Conservation (phyloP, 2,888 invertebrate species). For the Chouioia cunea region DNA sequence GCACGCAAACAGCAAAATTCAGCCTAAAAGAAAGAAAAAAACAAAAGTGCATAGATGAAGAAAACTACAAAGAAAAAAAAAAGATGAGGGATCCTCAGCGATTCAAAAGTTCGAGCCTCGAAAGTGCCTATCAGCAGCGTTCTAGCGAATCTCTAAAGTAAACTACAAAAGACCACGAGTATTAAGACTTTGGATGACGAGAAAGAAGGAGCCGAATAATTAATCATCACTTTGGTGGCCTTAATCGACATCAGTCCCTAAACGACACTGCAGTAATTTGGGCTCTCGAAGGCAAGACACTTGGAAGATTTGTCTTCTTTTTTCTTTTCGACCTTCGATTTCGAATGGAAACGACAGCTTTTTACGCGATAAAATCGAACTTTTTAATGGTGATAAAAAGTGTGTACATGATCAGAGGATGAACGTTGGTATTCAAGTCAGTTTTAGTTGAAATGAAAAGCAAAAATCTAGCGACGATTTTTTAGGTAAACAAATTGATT, state of each 20-base stretch:
- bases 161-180: constrained; percentile 39
- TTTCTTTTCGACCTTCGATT: no score
- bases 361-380: background rate
- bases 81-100: constrained; percentile 31
- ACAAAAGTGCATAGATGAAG: constrained; percentile 5
- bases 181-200: constrained; percentile 42
- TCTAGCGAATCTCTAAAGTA: constrained; percentile 49
- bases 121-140: constrained; percentile 66
- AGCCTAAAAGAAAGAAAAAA: constrained; percentile 29
- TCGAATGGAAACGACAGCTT: background rate
- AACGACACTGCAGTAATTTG: constrained; percentile 54
- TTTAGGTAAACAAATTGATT: background rate
- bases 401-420: no score
- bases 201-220: constrained; percentile 46
- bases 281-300: constrained; percentile 31
- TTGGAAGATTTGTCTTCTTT: no score
- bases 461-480: no score
- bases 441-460: no score
- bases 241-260: constrained; percentile 63
- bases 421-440: no score
- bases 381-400: background rate
- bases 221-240: constrained; percentile 68
- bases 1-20: constrained; percentile 34
- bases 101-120: constrained; percentile 52
- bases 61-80: no score